Evolutionary conservation across 1,140 invertebrate species (phyloP), one percentile per base, ranked within the genome.

Genomic region (Trachelipus rathkii): DNA sequence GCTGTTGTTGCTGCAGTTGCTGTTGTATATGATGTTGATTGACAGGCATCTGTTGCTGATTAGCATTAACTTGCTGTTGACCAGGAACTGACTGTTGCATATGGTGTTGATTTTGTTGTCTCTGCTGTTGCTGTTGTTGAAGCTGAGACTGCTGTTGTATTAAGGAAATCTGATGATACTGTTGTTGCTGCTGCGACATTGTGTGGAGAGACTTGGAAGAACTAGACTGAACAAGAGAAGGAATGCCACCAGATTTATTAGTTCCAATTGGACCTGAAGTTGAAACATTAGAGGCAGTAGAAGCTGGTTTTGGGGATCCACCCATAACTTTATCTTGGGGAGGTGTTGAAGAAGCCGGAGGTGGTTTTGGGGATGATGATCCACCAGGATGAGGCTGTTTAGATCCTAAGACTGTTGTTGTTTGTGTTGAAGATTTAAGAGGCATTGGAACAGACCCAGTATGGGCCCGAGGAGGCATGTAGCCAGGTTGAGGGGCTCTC

Each of bases 51-150:
- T 60, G 50, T 19, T 60, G 50, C 8, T 60, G 50, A 15, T 60
- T 13, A 60, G 50, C 50, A 60, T 60, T 60, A 13, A 60, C 19
- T 60, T 60, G 50, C 50, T 60, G 50, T 60, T 60, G 50, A 50
- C n/a, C 45, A 50, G 72, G 72, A 21, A 50, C 53, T 21, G 71
- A 11, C 44, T 72, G 71, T 43, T 69, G 60, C 71, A 60, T 60
- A 10, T 66, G 46, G 19, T 76, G 75, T 43, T 76, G 75, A 11
- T 44, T 44, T 46, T 77, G 71, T 76, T 70, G 7, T 44, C 46
- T 85, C 82, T 44, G 85, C 81, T 72, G 85, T 85, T 77, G 85
- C 84, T 71, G 84, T 86, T 69, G 85, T 84, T 80, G 85, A 85
- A 13, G 84, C 81, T 72, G 85, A 85, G 77, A 85, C 84, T 71